These are phyloP conservation scores for Ostrea denselamellosa DNA, from an alignment of 1,140 invertebrate species.

Conservation along the genomic window DNA sequence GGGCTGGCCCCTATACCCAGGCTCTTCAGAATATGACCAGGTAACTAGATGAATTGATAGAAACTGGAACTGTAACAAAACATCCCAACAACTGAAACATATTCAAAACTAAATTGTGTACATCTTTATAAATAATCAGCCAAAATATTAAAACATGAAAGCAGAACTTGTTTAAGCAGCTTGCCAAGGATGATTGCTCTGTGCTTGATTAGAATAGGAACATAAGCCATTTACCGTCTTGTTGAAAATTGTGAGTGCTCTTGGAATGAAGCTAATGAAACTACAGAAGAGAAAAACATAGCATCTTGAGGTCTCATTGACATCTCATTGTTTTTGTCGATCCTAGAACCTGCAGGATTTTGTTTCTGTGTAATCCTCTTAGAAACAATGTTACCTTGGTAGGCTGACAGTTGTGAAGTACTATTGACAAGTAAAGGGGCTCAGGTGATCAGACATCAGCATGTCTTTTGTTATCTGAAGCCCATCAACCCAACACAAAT, in stretches of 20 bases:
- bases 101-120: neutral
- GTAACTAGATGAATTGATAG: too few relatives aligned
- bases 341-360: neutral
- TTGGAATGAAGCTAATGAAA: neutral
- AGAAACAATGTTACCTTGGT: neutral
- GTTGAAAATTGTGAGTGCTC: neutral
- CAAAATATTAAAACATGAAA: neutral
- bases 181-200: neutral
- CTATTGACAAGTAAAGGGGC: neutral
- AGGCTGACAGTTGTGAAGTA: constrained; percentile 9
- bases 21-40: constrained; percentile 99
- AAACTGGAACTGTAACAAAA: neutral
- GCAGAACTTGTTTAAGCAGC: neutral
- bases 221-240: neutral
- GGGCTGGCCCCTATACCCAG: constrained; percentile 99
- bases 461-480: constrained; percentile 1
- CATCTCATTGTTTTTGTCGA: neutral
- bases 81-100: neutral
- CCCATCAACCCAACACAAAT: neutral
- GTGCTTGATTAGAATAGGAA: neutral
- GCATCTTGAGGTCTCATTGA: neutral
- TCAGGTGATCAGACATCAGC: neutral
- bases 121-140: constrained; percentile 6
- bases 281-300: neutral
- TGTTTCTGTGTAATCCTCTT: neutral